phyloP scores from a whole-genome alignment of 2,888 invertebrate genomes.

The Mimas tiliae region DNA sequence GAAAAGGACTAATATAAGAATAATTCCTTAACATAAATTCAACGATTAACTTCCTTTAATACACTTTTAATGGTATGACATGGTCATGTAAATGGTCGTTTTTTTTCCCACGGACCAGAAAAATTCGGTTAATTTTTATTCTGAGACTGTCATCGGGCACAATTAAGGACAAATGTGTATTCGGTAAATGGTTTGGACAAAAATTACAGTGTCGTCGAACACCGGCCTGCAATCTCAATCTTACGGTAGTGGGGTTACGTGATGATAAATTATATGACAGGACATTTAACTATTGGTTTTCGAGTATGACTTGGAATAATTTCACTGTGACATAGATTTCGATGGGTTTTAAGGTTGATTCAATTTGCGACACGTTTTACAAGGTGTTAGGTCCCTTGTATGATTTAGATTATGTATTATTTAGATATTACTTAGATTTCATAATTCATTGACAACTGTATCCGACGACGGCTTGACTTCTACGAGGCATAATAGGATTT shows the following conservation, averaged over 20 bases:
- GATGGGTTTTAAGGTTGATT: too few relatives aligned
- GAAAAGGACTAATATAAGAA: slow-evolving; percentile 3
- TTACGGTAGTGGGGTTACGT: slow-evolving; percentile 27
- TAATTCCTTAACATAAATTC: slow-evolving; percentile 17
- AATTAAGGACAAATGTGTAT: slow-evolving; percentile 24
- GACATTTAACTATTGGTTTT: slow-evolving; percentile 5
- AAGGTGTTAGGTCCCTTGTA: too few relatives aligned
- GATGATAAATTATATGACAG: slow-evolving; percentile 23
- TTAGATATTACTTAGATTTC: too few relatives aligned
- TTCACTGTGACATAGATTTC: not conserved
- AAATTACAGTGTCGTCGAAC: slow-evolving; percentile 27
- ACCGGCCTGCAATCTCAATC: slow-evolving; percentile 27
- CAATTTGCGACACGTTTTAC: too few relatives aligned
- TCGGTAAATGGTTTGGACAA: slow-evolving; percentile 24
- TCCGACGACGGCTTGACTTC: too few relatives aligned
- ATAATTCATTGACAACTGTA: too few relatives aligned
- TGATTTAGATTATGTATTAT: too few relatives aligned
- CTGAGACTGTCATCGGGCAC: slow-evolving; percentile 8
- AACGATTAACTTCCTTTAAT: slow-evolving; percentile 12
- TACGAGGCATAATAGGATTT: too few relatives aligned
- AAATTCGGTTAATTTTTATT: slow-evolving; percentile 8
- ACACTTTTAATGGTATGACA: slow-evolving; percentile 1
- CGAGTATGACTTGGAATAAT: not conserved
- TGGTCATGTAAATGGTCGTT: slow-evolving; percentile 5
- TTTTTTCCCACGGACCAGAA: not conserved